These are phyloP conservation scores for Stictonetta naevosa DNA, from an alignment of 2,113 vertebrate genomes.

Conservation along the genomic window DNA sequence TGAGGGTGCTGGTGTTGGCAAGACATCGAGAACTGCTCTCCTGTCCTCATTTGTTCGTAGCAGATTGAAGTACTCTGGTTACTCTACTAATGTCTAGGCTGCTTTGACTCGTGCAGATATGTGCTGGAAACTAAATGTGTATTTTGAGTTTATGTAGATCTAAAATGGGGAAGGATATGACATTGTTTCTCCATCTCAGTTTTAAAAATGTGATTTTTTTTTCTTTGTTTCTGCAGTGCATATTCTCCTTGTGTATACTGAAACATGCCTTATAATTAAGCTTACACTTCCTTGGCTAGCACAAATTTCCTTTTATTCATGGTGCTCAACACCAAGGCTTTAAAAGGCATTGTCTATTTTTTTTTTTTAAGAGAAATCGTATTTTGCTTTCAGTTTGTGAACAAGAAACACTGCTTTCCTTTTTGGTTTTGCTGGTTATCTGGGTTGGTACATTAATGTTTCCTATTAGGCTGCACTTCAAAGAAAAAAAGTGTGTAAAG, in stretches of 20 bases:
- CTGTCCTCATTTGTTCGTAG: not conserved
- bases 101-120: not conserved
- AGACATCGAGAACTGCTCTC: not conserved
- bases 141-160: not conserved
- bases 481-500: not conserved
- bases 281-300: not conserved
- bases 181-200: not conserved
- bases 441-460: not conserved
- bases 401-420: not conserved
- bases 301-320: not conserved
- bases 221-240: not conserved
- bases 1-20: not conserved
- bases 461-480: not conserved
- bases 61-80: not conserved
- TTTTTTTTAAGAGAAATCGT: not conserved
- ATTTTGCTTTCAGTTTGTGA: not conserved
- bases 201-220: not conserved
- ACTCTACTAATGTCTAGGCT: not conserved
- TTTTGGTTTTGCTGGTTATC: not conserved
- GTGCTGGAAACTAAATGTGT: not conserved
- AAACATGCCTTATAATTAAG: not conserved
- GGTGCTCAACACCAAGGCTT: not conserved
- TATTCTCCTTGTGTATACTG: rapidly evolving
- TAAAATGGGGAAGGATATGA: not conserved
- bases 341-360: not conserved